phyloP scores from a whole-genome alignment of 2,113 vertebrate species.

The Rhinopithecus roxellana region DNA sequence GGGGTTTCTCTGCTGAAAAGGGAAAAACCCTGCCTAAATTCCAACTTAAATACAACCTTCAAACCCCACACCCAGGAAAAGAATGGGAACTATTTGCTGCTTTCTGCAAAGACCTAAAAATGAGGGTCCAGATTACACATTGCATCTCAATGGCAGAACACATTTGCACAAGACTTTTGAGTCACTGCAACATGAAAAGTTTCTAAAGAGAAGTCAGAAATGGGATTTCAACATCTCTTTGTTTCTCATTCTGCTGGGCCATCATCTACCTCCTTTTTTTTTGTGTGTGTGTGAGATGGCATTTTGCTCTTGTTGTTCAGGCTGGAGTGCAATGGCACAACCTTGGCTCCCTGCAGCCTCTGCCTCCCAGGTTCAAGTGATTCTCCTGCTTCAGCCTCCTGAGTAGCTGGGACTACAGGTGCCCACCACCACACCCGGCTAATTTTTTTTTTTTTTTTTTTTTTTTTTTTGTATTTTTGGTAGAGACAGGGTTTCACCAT shows the following conservation, averaged over 20 bases:
- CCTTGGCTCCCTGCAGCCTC: no score
- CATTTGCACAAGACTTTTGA: neutral
- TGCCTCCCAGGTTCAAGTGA: no score
- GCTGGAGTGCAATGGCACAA: no score
- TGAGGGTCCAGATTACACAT: neutral
- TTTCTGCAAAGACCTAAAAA: neutral
- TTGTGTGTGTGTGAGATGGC: no score
- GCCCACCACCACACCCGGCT: no score
- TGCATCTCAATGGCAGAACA: neutral
- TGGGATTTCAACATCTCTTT: neutral
- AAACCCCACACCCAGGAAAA: neutral
- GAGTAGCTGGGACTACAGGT: no score
- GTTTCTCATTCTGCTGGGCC: neutral
- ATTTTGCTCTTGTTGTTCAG: no score
- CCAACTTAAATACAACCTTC: conserved; percentile 8
- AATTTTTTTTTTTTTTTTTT: no score
- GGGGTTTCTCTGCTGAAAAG: neutral
- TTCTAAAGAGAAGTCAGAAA: neutral
- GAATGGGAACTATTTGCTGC: neutral
- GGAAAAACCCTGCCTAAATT: neutral
- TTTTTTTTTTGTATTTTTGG: no score
- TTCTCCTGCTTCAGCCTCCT: no score
- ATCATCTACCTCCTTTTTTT: neutral
- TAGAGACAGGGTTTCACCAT: no score
- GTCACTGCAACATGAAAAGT: neutral